Base-by-base conservation (phyloP, 2,888 invertebrate species). In the Sesia bembeciformis region DNA sequence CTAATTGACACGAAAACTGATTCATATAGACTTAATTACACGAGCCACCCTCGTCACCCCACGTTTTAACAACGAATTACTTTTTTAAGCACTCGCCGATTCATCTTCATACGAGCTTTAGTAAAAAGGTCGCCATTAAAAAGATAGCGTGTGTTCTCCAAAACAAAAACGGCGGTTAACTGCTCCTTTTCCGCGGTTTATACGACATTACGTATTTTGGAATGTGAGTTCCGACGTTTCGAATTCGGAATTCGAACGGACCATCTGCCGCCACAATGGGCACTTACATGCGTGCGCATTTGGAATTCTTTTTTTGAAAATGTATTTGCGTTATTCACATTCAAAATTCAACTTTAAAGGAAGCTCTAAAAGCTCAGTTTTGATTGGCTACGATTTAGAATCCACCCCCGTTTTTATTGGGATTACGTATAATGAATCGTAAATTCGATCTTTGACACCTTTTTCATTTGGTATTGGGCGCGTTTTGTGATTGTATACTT, bases 361-460 rank as follows among this genome's bases (percentile, higher is more conserved):
- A 4, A 4, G 40, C 4, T 4, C 3, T 7, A 40, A n/a, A 40
- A n/a, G 23, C 40, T n/a, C 2, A 4, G 8, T 40, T 3, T 8
- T 6, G 4, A 8, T n/a, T 52, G n/a, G 40, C 4, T 40, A 50
- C 39, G 5, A 6, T 39, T 40, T 40, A 51, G 52, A 58, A 56
- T 54, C 62, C 71, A 64, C 79, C 85, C 86, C 79, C 74, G 76
- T 76, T 81, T 82, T 79, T 74, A 76, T 78, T 66, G 70, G 87
- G 88, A 88, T 89, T 89, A 87, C 81, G 82, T 82, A 87, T 88
- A 88, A 88, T 88, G 88, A 88, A 85, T 87, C 85, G 88, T 87
- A 88, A 89, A 89, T 89, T 87, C 85, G 87, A 89, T 88, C 88
- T 89, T 87, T 88, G 87, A 87, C 89, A 89, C 89, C 88, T 89